These are phyloP conservation scores for Chelon labrosus DNA, from an alignment of 2,797 vertebrate genomes.

Conservation along the genomic window DNA sequence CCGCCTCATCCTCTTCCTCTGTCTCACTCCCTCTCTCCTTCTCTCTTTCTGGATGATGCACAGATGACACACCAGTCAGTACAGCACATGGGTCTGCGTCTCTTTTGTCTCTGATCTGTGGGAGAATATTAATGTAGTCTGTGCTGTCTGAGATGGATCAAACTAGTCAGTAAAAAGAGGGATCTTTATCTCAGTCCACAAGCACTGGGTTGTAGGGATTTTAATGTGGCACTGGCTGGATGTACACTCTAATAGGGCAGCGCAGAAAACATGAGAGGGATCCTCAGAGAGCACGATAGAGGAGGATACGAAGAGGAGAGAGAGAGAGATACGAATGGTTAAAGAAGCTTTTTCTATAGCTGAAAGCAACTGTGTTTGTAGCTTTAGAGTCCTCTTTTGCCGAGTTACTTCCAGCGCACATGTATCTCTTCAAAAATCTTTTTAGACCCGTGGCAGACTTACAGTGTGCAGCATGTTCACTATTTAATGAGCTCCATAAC, in stretches of 20 bases:
- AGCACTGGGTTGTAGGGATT: conserved; percentile 63
- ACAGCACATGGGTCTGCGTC: conserved; percentile 61
- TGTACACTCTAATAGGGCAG: conserved; percentile 72
- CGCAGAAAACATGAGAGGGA: conserved; percentile 65
- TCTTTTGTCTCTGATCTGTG: conserved; percentile 72
- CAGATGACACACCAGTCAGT: conserved; percentile 73
- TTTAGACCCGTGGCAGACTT: conserved; percentile 3
- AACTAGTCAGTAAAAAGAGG: conserved; percentile 60
- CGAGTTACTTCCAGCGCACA: conserved; percentile 28
- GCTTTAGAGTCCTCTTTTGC: conserved; percentile 4
- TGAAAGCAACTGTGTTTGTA: conserved; percentile 37
- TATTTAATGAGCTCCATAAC: conserved; percentile 38
- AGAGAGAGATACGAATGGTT: conserved; percentile 46
- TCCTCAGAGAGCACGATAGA: conserved; percentile 61
- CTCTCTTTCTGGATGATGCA: conserved; percentile 62
- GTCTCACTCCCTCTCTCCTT: conserved; percentile 17
- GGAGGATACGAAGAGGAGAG: conserved; percentile 32
- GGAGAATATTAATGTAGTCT: conserved; percentile 72
- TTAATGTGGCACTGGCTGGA: conserved; percentile 67
- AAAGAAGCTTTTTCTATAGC: conserved; percentile 51
- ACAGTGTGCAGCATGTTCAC: conserved; percentile 19
- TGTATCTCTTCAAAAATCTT: conserved; percentile 33
- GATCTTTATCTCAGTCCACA: conserved; percentile 67
- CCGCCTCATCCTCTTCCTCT: conserved; percentile 39
- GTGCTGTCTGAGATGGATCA: conserved; percentile 70